Evolutionary conservation across 2,888 invertebrate genomes (phyloP).

Genomic region (Rugalucina vietnamica): DNA sequence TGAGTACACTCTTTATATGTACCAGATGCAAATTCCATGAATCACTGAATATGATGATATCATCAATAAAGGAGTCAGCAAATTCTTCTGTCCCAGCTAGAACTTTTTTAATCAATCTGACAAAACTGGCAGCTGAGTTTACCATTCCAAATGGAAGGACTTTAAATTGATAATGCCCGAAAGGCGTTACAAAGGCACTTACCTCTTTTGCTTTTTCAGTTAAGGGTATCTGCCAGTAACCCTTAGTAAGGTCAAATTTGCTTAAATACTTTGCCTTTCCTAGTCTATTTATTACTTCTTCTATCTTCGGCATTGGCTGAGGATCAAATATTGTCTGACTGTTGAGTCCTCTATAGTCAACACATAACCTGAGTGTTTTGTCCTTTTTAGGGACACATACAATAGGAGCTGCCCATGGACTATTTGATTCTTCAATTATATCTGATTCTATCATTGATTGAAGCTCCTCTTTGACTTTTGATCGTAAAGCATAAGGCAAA

Average conservation of each 20-base stretch:
- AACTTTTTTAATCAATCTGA: neutral
- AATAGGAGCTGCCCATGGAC: neutral
- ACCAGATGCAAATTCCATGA: neutral
- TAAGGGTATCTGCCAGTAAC: neutral
- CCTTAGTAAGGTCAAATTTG: neutral
- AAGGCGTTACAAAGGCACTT: neutral
- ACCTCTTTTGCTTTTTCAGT: neutral
- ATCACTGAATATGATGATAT: constrained; percentile 6
- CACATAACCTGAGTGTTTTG: neutral
- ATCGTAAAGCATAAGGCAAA: neutral
- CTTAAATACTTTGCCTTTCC: neutral
- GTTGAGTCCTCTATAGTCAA: neutral
- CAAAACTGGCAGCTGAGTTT: neutral
- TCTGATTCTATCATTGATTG: neutral
- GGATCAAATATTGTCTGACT: neutral
- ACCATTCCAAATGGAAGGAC: constrained; percentile 5
- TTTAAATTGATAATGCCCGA: neutral
- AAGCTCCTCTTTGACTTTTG: neutral
- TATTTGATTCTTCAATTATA: neutral
- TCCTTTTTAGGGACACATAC: neutral
- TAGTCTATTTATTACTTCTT: neutral
- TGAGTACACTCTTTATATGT: neutral
- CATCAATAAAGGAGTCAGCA: constrained; percentile 1
- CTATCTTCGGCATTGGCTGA: constrained; percentile 4
- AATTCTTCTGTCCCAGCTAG: neutral